A percentile compares a stretch with the other conserved stretches of the same genome.
These are phyloP conservation scores for Scelioninae gen. 2 DNA, from an alignment of 2,888 invertebrate genomes.

Conservation along the genomic window DNA sequence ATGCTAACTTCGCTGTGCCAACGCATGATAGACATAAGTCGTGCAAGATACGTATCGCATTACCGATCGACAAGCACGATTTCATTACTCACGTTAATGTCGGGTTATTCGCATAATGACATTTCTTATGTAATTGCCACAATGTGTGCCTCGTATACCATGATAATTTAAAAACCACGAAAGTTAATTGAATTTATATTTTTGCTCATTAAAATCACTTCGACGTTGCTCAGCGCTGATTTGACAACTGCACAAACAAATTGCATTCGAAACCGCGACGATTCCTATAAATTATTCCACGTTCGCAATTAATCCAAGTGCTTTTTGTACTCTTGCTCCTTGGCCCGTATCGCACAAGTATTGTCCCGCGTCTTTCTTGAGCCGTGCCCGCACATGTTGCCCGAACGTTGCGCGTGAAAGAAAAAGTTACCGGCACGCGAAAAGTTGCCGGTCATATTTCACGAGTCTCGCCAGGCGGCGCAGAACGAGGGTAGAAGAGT, in stretches of 20 bases:
- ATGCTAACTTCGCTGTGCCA: neutral
- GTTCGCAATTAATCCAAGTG: constrained; percentile 13
- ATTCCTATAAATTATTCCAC: neutral
- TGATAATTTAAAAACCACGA: no score
- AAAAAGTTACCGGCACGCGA: constrained; percentile 71
- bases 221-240: no score
- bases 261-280: neutral
- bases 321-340: constrained; percentile 10
- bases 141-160: no score
- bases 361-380: constrained; percentile 14
- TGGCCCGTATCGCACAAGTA: constrained; percentile 20
- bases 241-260: neutral
- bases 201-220: neutral
- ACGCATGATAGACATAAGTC: neutral
- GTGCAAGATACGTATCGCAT: neutral
- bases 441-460: constrained; percentile 73
- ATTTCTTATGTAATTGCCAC: constrained; percentile 1
- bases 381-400: neutral
- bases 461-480: constrained; percentile 62
- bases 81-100: neutral
- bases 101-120: neutral
- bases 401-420: constrained; percentile 47
- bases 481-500: constrained; percentile 58
- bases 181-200: no score
- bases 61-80: neutral